phyloP scores from a whole-genome alignment of 2,888 invertebrate species.

The Ectobius pallidus region DNA sequence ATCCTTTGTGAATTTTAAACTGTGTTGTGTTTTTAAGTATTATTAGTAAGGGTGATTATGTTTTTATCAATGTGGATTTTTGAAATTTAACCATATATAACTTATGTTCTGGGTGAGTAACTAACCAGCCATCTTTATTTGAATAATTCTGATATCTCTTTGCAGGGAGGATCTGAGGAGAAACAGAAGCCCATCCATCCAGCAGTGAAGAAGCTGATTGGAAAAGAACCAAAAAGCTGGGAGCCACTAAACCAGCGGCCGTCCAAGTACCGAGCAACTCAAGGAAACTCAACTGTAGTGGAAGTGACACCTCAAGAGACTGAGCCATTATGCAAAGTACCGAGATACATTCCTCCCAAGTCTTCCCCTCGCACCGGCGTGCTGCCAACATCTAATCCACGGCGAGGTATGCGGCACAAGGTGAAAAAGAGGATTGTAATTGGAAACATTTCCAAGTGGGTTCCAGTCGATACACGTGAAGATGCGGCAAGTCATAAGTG shows the following conservation, averaged over 20 bases:
- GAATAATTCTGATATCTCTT: too few relatives aligned
- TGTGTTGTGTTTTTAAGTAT: too few relatives aligned
- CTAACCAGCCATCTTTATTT: too few relatives aligned
- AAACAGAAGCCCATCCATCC: slow-evolving; percentile 70
- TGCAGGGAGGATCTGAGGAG: background rate
- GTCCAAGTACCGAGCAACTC: slow-evolving; percentile 14
- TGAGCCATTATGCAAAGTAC: slow-evolving; percentile 50
- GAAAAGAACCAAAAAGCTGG: slow-evolving; percentile 56
- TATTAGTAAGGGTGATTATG: too few relatives aligned
- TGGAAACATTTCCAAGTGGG: slow-evolving; percentile 85
- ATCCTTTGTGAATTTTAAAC: too few relatives aligned
- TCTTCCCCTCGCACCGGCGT: slow-evolving; percentile 35
- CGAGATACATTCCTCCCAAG: slow-evolving; percentile 57
- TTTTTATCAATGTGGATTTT: too few relatives aligned
- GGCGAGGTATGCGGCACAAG: slow-evolving; percentile 52
- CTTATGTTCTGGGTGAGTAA: too few relatives aligned
- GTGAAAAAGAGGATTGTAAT: slow-evolving; percentile 53
- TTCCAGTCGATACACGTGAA: slow-evolving; percentile 69
- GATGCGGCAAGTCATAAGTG: slow-evolving; percentile 85
- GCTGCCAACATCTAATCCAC: slow-evolving; percentile 48
- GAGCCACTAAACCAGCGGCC: slow-evolving; percentile 31
- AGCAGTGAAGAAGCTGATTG: slow-evolving; percentile 73
- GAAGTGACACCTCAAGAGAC: background rate
- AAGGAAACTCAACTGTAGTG: background rate
- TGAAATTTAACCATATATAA: too few relatives aligned